A percentile compares a stretch with the other conserved stretches of the same genome.
These are phyloP conservation scores for Lepidochitona cinerea DNA, from an alignment of 2,888 invertebrate genomes.

Conservation along the genomic window DNA sequence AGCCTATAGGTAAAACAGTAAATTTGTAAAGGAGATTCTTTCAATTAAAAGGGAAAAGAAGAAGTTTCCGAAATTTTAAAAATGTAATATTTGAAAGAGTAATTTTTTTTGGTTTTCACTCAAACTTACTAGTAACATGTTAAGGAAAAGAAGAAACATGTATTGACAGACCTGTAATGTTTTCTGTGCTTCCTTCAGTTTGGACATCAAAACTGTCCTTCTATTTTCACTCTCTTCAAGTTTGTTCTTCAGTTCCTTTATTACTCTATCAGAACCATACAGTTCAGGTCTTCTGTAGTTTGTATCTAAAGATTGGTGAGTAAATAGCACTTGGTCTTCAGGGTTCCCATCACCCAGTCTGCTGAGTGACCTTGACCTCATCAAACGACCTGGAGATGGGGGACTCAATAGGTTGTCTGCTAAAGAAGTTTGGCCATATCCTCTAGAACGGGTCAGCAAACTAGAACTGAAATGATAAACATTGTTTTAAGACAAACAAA, in stretches of 20 bases:
- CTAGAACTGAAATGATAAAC: slow-evolving; percentile 47
- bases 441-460: slow-evolving; percentile 30
- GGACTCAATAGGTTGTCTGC: slow-evolving; percentile 59
- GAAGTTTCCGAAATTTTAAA: too few relatives aligned
- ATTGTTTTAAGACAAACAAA: too few relatives aligned
- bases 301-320: background rate
- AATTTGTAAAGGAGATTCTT: too few relatives aligned
- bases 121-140: too few relatives aligned
- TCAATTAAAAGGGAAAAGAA: too few relatives aligned
- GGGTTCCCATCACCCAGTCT: slow-evolving; percentile 43
- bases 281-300: background rate
- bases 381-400: slow-evolving; percentile 37
- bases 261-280: background rate
- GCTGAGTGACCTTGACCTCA: slow-evolving; percentile 49
- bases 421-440: background rate
- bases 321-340: slow-evolving; percentile 23
- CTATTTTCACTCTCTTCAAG: slow-evolving; percentile 65
- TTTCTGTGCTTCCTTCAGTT: slow-evolving; percentile 64
- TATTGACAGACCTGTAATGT: slow-evolving; percentile 57
- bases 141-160: too few relatives aligned
- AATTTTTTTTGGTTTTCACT: too few relatives aligned
- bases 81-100: too few relatives aligned
- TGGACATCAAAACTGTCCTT: slow-evolving; percentile 56
- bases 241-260: slow-evolving; percentile 16
- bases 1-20: too few relatives aligned